phyloP scores from a whole-genome alignment of 2,888 invertebrate species.

The Tyria jacobaeae region DNA sequence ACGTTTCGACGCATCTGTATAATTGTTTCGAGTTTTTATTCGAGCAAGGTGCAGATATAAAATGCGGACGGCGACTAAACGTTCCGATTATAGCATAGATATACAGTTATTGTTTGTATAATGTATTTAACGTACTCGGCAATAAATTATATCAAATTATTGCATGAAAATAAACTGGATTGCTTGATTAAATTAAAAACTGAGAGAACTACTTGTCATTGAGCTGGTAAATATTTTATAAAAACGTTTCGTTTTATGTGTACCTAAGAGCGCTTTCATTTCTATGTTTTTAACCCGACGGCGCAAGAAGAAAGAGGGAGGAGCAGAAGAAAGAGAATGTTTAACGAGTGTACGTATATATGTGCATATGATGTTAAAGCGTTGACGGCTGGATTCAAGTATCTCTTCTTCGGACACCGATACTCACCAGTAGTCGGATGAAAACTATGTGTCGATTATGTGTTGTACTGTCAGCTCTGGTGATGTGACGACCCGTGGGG shows the following conservation, averaged over 20 bases:
- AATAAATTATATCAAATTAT: slow-evolving; percentile 41
- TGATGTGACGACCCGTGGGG: too few species aligned
- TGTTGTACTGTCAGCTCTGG: too few species aligned
- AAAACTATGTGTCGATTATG: too few species aligned
- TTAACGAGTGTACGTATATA: too few species aligned
- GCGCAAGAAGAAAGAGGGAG: too few species aligned
- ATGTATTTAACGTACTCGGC: slow-evolving; percentile 43
- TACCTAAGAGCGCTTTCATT: background rate
- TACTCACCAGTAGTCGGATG: too few species aligned
- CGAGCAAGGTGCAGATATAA: slow-evolving; percentile 83
- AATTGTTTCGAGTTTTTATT: slow-evolving; percentile 85
- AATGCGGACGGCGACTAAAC: slow-evolving; percentile 66
- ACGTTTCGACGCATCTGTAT: slow-evolving; percentile 68
- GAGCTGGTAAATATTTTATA: background rate
- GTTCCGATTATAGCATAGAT: slow-evolving; percentile 63
- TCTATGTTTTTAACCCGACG: too few species aligned
- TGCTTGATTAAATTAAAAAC: slow-evolving; percentile 37
- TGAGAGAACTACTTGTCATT: slow-evolving; percentile 14
- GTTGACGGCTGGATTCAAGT: too few species aligned
- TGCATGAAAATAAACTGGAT: slow-evolving; percentile 26
- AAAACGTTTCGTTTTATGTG: background rate
- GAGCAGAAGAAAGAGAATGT: too few species aligned
- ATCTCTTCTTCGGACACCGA: too few species aligned
- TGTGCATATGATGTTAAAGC: too few species aligned
- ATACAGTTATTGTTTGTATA: slow-evolving; percentile 52